Conservation (phyloP, 2,888 invertebrate genomes). For the Nymphalis urticae region DNA sequence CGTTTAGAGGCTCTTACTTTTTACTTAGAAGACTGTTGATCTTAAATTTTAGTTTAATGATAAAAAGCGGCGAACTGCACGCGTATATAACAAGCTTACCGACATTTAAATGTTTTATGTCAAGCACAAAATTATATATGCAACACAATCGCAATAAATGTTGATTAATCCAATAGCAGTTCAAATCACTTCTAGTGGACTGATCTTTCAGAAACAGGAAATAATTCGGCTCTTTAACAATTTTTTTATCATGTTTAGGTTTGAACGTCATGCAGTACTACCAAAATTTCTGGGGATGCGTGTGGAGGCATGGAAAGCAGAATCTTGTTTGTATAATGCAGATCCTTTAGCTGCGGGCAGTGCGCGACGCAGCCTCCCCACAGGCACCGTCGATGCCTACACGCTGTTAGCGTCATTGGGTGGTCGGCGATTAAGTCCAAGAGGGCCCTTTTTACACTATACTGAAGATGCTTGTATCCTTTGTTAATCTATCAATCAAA, state of each 20-base stretch:
- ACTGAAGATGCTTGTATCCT: constrained; percentile 98
- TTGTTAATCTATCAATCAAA: constrained; percentile 38
- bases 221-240: too few relatives aligned
- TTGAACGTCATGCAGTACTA: constrained; percentile 96
- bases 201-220: too few relatives aligned
- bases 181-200: too few relatives aligned
- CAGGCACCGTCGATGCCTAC: constrained; percentile 90
- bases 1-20: too few relatives aligned
- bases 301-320: constrained; percentile 92
- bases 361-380: constrained; percentile 91
- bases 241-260: constrained; percentile 74
- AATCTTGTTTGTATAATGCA: constrained; percentile 95
- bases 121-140: too few relatives aligned
- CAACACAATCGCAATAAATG: too few relatives aligned
- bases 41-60: too few relatives aligned
- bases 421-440: constrained; percentile 88
- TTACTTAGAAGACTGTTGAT: too few relatives aligned
- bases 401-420: constrained; percentile 94
- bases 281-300: constrained; percentile 94
- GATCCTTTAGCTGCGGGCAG: constrained; percentile 93
- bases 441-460: constrained; percentile 89
- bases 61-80: too few relatives aligned
- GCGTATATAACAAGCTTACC: too few relatives aligned
- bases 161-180: too few relatives aligned
- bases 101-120: too few relatives aligned